A percentile compares a stretch with the other conserved stretches of the same genome.
Conservation (phyloP, 2,888 invertebrate genomes). For the Mellilla xanthometata region DNA sequence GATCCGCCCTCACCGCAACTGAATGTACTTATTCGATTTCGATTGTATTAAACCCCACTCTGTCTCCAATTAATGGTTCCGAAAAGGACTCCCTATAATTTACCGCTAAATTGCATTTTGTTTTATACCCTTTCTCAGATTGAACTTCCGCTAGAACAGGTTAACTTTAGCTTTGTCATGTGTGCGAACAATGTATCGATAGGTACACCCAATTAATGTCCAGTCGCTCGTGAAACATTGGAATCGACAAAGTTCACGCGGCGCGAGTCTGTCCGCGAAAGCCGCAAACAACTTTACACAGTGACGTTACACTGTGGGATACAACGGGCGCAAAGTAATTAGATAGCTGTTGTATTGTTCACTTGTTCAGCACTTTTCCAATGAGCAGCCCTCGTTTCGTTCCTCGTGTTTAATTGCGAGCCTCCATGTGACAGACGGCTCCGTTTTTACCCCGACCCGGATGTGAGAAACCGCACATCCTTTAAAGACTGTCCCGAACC, state of each 20-base stretch:
- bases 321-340: conserved; percentile 67
- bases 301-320: conserved; percentile 59
- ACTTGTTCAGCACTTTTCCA: conserved; percentile 73
- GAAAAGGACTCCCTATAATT: conserved; percentile 58
- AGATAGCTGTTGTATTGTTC: conserved; percentile 71
- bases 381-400: conserved; percentile 55
- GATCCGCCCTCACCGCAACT: conserved; percentile 64
- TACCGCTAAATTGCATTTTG: conserved; percentile 30
- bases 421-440: conserved; percentile 65
- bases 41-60: conserved; percentile 75
- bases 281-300: conserved; percentile 64
- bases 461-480: conserved; percentile 66
- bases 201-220: conserved; percentile 42
- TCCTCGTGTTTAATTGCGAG: conserved; percentile 73
- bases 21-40: conserved; percentile 79
- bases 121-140: conserved; percentile 23
- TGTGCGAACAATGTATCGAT: conserved; percentile 27
- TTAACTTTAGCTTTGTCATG: conserved; percentile 25
- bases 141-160: conserved; percentile 19
- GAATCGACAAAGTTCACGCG: conserved; percentile 50
- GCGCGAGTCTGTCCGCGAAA: conserved; percentile 56
- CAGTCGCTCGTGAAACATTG: conserved; percentile 41
- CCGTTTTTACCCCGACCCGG: conserved; percentile 66
- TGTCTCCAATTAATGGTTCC: conserved; percentile 68
- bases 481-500: conserved; percentile 61